Evolutionary conservation across 2,113 vertebrate species (phyloP).

Genomic region (Caloenas nicobarica): DNA sequence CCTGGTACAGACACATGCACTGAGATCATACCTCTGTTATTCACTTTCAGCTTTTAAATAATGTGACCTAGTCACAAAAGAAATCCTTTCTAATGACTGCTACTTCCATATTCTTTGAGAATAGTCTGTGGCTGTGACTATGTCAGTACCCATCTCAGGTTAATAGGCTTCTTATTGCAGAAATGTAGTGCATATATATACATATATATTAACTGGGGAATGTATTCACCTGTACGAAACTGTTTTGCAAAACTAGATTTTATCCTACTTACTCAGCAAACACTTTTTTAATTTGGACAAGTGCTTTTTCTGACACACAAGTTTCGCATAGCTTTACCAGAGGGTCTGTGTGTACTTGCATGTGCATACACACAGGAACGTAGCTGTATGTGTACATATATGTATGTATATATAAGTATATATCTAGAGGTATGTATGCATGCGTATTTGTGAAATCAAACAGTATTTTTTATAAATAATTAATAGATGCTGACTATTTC

Average conservation of each 20-base stretch:
- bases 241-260: neutral
- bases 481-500: neutral
- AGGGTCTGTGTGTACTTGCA: neutral
- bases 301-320: neutral
- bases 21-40: fast-evolving
- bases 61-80: neutral
- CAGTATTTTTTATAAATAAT: neutral
- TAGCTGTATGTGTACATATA: neutral
- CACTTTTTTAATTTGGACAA: neutral
- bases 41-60: neutral
- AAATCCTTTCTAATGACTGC: neutral
- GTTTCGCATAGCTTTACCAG: neutral
- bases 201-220: neutral
- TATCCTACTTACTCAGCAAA: neutral
- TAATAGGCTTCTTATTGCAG: neutral
- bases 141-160: neutral
- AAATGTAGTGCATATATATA: neutral
- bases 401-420: neutral
- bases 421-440: neutral
- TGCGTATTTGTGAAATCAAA: neutral
- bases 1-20: fast-evolving
- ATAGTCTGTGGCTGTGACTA: neutral
- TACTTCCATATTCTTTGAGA: neutral
- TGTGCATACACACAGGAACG: neutral
- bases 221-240: neutral